Base-by-base conservation (phyloP, 53 echinoderm and acorn worm species). In the Stichopus horrens region DNA sequence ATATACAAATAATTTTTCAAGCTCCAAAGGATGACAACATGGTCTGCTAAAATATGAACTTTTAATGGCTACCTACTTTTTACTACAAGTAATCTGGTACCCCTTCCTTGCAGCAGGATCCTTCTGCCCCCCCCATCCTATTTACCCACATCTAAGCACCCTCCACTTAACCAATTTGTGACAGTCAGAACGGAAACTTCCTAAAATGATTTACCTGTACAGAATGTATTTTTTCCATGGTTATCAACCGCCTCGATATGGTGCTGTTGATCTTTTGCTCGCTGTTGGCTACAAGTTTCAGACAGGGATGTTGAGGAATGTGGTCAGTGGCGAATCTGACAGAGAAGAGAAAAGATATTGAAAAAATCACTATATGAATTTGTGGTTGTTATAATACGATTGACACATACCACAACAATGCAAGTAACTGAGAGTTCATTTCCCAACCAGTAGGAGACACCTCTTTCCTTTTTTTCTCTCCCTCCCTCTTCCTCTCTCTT, bases 221-320 rank as follows among this genome's bases (percentile, higher is more conserved):
- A 58, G 86, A 58, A 58, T 65, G 75, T 7, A 76, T 90, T 55
- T 97, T 97, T 77, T 94, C 94, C 97, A 97, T 97, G 8, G 97
- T 97, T 68, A 97, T 94, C 52, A 97, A 93, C 66, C 97, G 86
- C 73, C 97, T 95, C 8, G 95, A 92, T 10, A 97, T 92, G 10
- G 63, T 92, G 16, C 71, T 88, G 75, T 92, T 93, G 51, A 97
- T 88, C 5, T 88, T 23, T 75, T 97, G 97, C 68, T 97, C 95
- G 86, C 94, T 94, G 55, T 95, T 97, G 9, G 95, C 90, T 55
- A 95, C 81, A 67, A 97, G 58, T 71, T 75, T 67, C 23, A 97
- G 88, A 66, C 97, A 97, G 9, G 97, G 97, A 89, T 97, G 97
- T 9, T 57, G 80, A 10, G 97, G 97, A 55, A 97, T 88, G 87